A percentile compares a stretch with the other conserved stretches of the same genome.
Evolutionary conservation across 2,888 invertebrate species (phyloP).

Genomic region (Dynastes hyllus): DNA sequence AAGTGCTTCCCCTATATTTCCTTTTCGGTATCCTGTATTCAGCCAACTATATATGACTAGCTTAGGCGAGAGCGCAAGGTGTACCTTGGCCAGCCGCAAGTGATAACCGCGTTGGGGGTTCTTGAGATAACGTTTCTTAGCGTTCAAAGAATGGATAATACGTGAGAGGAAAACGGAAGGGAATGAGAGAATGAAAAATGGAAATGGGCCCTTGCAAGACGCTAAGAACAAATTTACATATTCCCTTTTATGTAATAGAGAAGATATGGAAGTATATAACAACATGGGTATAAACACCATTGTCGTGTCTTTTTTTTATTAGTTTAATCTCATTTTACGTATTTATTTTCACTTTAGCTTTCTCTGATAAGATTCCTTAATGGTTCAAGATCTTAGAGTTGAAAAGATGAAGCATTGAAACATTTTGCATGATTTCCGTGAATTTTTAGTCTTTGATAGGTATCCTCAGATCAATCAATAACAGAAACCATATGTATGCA

Average conservation of each 20-base stretch:
- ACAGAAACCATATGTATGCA: too few species aligned
- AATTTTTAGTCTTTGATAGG: too few species aligned
- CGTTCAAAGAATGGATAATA: conserved; percentile 44
- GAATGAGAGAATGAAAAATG: conserved; percentile 1
- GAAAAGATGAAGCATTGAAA: too few species aligned
- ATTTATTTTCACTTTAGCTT: too few species aligned
- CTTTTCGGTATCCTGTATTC: conserved; percentile 23
- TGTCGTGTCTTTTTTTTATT: not conserved
- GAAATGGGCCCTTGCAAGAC: not conserved
- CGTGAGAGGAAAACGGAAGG: not conserved
- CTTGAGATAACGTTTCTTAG: conserved; percentile 43
- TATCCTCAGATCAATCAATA: too few species aligned
- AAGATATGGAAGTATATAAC: not conserved
- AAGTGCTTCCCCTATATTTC: conserved; percentile 19
- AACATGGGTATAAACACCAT: conserved; percentile 14
- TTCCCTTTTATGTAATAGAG: conserved; percentile 17
- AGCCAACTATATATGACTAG: conserved; percentile 12
- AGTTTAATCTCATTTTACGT: too few species aligned
- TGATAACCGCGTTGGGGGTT: conserved; percentile 32
- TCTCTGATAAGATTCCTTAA: too few species aligned
- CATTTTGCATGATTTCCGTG: too few species aligned
- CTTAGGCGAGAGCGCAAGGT: conserved; percentile 27
- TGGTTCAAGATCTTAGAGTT: too few species aligned
- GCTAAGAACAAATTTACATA: conserved; percentile 28
- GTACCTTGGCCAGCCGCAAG: conserved; percentile 38